Base-by-base conservation (phyloP, 64 coral and sea anemone species). In the Porites australiensis region DNA sequence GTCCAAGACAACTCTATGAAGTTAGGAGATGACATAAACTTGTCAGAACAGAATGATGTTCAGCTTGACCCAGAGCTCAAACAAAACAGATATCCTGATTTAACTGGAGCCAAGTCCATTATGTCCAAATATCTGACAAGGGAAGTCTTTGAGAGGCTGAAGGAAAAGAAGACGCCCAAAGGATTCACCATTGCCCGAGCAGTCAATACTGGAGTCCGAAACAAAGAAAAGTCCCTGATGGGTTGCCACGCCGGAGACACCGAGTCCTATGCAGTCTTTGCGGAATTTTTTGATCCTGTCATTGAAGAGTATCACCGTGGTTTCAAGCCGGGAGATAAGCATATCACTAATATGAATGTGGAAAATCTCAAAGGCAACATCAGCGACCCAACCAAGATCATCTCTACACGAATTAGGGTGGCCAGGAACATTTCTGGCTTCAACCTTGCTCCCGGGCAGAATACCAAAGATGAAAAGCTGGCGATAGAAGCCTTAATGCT, bases 361-460 rank as follows among this genome's bases (percentile, higher is more conserved):
- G 37, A 53, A 0, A 66, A 92, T 23, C 57, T 92, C 18, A 85
- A 77, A 64, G 82, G 70, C 16, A 78, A 92, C 14, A 64, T 92
- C 27, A 92, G 71, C 13, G 90, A 77, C 9, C 75, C 61, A 67
- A 51, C 64, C 6, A 92, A 92, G 70, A 92, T 92, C 54, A 92
- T 92, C 14, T 92, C 90, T 2, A 92, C 90, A 14, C 47, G 90
- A 50, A 92, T 92, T 44, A 58, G 90, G 62, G 90, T 92, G 6
- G 90, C 90, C 2, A 86, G 90, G 48, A 92, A 92, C 58, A 83
- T 92, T 8, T 75, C 79, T 50, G 77, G 53, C 2, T 92, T 86
- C 50, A 77, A 77, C 14, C 79, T 92, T 15, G 77, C 75, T 27
- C 90, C 90, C 64, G 90, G 90, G 6, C 73, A 78, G 13, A 86